phyloP scores from a whole-genome alignment of 2,888 invertebrate genomes.

The Calameuta idolon region DNA sequence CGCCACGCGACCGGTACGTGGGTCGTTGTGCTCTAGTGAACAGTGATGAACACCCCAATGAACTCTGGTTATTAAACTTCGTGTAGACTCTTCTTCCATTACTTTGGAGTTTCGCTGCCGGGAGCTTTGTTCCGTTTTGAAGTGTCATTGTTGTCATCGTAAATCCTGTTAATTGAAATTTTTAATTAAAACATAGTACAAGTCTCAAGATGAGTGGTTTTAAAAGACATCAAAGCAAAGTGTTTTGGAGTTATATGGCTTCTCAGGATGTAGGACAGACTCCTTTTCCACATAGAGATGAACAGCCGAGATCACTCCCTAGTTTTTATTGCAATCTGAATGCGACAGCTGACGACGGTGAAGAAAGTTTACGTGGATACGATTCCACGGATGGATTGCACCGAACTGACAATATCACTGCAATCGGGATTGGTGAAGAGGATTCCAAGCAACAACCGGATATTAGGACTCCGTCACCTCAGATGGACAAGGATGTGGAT shows the following conservation, averaged over 20 bases:
- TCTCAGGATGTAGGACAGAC: conserved; percentile 41
- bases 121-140: neutral
- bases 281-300: conserved; percentile 8
- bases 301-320: conserved; percentile 3
- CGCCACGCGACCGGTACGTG: conserved; percentile 48
- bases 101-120: neutral
- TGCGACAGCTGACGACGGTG: neutral
- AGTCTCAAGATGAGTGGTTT: conserved; percentile 54
- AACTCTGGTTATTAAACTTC: neutral
- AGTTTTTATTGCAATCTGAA: conserved; percentile 31
- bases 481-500: neutral
- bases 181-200: neutral
- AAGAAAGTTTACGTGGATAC: neutral
- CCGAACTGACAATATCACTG: neutral
- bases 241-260: conserved; percentile 62
- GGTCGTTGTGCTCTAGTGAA: conserved; percentile 47
- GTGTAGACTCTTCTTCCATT: neutral
- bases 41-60: neutral
- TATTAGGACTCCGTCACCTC: neutral
- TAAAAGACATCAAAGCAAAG: conserved; percentile 59
- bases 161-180: neutral
- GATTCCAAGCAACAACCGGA: neutral
- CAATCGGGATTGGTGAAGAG: neutral
- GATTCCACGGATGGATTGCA: neutral
- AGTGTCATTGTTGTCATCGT: neutral